Evolutionary conservation across 2,797 vertebrate genomes (phyloP).

Genomic region (Huso huso): DNA sequence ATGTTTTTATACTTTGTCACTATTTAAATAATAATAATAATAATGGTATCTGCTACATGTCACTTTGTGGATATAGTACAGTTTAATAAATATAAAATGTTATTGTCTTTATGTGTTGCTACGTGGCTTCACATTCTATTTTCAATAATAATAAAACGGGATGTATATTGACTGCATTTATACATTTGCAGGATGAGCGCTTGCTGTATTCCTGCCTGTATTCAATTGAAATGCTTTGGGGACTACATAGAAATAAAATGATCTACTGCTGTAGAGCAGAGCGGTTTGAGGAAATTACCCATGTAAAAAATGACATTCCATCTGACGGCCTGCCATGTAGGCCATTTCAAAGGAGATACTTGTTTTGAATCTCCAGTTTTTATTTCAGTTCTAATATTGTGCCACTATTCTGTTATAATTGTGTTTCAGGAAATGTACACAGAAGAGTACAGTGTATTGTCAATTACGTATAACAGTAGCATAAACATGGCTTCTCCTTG

Average conservation of each 20-base stretch:
- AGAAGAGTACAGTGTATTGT: neutral
- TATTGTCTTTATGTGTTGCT: no score
- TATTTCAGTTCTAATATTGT: neutral
- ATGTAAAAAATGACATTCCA: conserved; percentile 14
- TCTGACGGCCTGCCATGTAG: conserved; percentile 23
- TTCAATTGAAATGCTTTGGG: conserved; percentile 52
- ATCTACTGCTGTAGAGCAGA: conserved; percentile 52
- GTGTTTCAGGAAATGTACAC: no score
- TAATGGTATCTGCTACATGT: no score
- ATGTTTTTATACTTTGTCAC: no score
- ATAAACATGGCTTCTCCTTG: conserved; percentile 12
- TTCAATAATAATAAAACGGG: no score
- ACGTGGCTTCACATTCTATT: no score
- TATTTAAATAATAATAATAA: no score
- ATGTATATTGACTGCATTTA: no score
- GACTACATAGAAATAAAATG: conserved; percentile 48
- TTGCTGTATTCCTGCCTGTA: conserved; percentile 14
- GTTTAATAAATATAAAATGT: no score
- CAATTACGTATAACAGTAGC: neutral
- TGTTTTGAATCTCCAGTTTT: neutral
- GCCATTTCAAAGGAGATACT: neutral
- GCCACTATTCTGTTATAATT: neutral
- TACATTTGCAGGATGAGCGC: conserved; percentile 38
- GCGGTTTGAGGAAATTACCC: conserved; percentile 10
- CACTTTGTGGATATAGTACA: no score